Conservation (phyloP, 2,888 invertebrate genomes). For the Hydrotaea diabolus region DNA sequence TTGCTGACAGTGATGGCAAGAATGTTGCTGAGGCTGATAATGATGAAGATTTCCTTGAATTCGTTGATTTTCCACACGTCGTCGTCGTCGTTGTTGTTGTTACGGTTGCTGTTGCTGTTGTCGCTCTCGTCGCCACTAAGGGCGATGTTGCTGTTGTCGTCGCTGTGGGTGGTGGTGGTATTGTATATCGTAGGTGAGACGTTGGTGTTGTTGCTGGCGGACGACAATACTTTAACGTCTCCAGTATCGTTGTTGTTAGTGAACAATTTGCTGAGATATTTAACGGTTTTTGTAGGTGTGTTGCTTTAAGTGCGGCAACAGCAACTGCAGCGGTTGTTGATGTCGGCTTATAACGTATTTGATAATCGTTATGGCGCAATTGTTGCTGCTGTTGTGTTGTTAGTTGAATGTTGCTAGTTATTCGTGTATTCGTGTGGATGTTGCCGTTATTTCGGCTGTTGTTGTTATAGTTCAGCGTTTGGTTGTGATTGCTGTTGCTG, state of each 20-base stretch:
- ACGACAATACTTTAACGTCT: conserved; percentile 66
- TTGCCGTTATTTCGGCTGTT: conserved; percentile 68
- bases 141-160: conserved; percentile 11
- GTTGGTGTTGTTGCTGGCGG: conserved; percentile 45
- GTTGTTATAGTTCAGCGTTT: conserved; percentile 64
- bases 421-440: conserved; percentile 53
- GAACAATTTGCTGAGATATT: conserved; percentile 54
- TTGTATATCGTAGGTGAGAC: conserved; percentile 59
- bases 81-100: conserved; percentile 26
- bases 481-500: conserved; percentile 60
- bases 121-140: conserved; percentile 1
- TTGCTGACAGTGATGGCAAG: neutral
- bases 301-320: conserved; percentile 35
- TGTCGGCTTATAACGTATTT: conserved; percentile 67
- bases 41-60: conserved; percentile 42
- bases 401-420: conserved; percentile 60
- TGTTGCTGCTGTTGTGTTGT: conserved; percentile 64
- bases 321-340: conserved; percentile 67
- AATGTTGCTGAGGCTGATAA: neutral
- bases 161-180: conserved; percentile 44
- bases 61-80: conserved; percentile 42
- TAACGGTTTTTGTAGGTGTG: conserved; percentile 49
- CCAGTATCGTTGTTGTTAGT: conserved; percentile 66
- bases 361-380: conserved; percentile 65
- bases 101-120: neutral